These are phyloP conservation scores for Pandion haliaetus DNA, from an alignment of 2,113 vertebrate genomes.

Conservation along the genomic window DNA sequence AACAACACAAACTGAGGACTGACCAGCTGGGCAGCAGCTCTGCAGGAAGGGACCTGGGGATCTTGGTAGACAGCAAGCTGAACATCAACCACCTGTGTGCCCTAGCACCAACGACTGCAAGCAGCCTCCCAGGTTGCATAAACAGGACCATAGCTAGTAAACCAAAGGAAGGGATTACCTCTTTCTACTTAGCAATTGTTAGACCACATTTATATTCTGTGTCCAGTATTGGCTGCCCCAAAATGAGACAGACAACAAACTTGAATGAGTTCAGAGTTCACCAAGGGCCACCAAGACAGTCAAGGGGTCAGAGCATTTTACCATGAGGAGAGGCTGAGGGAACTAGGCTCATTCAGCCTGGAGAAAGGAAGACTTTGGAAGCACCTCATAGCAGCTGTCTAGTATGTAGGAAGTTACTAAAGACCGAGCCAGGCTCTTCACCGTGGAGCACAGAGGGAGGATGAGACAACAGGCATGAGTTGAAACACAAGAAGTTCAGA, in stretches of 20 bases:
- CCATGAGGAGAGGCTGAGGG: background rate
- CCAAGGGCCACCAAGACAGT: background rate
- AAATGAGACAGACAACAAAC: background rate
- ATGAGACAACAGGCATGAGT: background rate
- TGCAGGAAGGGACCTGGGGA: background rate
- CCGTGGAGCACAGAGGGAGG: background rate
- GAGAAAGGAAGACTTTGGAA: background rate
- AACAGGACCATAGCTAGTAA: background rate
- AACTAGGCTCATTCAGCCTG: background rate
- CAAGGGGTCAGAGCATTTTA: background rate
- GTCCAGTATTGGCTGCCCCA: background rate
- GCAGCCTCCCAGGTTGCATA: background rate
- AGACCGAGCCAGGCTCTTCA: background rate
- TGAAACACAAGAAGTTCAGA: background rate
- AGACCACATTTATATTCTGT: background rate
- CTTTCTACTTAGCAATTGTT: background rate
- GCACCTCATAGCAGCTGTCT: background rate
- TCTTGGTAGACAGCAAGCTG: background rate
- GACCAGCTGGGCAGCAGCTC: background rate
- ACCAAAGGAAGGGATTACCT: background rate
- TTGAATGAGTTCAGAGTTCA: background rate
- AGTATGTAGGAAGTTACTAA: background rate
- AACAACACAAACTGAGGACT: background rate
- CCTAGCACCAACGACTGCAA: background rate
- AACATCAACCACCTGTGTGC: background rate